Evolutionary conservation across 2,113 vertebrate genomes (phyloP).

Genomic region (Salvelinus namaycush): DNA sequence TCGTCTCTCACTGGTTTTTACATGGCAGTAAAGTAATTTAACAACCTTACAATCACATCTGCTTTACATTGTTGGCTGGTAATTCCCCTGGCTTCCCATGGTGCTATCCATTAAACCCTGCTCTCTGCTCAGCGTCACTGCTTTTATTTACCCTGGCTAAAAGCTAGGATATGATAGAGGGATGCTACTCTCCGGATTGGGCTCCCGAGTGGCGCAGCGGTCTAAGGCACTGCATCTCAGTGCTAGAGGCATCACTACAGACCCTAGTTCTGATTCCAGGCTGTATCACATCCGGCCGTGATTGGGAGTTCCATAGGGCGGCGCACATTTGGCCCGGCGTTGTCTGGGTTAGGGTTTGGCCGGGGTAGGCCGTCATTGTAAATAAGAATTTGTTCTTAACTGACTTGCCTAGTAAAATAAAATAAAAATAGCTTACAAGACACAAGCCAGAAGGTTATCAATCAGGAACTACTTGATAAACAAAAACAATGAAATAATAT

Average conservation of each 20-base stretch:
- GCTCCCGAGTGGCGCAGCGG: too few relatives aligned
- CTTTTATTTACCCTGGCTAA: conserved; percentile 14
- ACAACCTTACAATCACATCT: conserved; percentile 59
- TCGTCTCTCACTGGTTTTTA: conserved; percentile 39
- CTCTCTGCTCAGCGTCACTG: conserved; percentile 29
- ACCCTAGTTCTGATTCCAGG: too few relatives aligned
- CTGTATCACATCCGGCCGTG: too few relatives aligned
- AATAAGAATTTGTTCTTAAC: too few relatives aligned
- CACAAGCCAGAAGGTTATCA: not conserved
- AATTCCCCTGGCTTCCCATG: conserved; percentile 55
- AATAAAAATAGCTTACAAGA: not conserved
- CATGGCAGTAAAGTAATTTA: conserved; percentile 51
- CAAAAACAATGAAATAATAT: conserved; percentile 8
- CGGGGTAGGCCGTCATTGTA: too few relatives aligned
- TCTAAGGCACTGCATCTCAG: too few relatives aligned
- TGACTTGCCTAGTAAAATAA: too few relatives aligned
- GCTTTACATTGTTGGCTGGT: conserved; percentile 67
- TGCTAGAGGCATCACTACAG: too few relatives aligned
- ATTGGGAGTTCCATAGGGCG: too few relatives aligned
- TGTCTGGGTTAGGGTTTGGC: too few relatives aligned
- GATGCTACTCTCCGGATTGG: conserved; percentile 23
- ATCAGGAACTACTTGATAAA: not conserved
- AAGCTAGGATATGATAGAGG: conserved; percentile 48
- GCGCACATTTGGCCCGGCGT: too few relatives aligned
- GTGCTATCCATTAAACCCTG: conserved; percentile 51